Conservation (phyloP, 1,140 invertebrate species). For the Drosophila lacteicornis region DNA sequence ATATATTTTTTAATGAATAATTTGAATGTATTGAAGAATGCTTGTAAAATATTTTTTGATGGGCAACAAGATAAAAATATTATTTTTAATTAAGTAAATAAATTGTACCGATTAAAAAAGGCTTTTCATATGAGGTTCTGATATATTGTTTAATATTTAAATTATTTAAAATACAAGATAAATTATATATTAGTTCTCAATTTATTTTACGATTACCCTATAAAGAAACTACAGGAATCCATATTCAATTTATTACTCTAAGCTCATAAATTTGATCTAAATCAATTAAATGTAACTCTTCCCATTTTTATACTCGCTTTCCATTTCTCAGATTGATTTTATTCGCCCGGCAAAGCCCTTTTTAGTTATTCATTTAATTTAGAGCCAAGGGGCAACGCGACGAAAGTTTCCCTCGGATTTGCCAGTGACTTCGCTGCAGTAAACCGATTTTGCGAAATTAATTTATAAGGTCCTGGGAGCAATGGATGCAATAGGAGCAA, state of each 20-base stretch:
- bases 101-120: too few species aligned
- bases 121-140: too few species aligned
- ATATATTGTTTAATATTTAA: too few species aligned
- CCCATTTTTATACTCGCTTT: conserved; percentile 2
- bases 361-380: conserved; percentile 50
- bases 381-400: not conserved
- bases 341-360: conserved; percentile 14
- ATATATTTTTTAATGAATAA: not conserved
- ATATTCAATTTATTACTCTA: not conserved
- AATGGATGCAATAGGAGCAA: conserved; percentile 49
- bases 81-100: too few species aligned
- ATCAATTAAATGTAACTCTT: not conserved
- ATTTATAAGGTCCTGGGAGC: conserved; percentile 67
- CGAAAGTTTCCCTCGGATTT: conserved; percentile 3
- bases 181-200: too few species aligned
- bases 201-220: too few species aligned
- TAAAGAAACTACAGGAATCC: too few species aligned
- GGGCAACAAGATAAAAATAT: too few species aligned
- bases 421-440: conserved; percentile 40
- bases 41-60: too few species aligned
- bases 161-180: too few species aligned
- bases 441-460: conserved; percentile 73
- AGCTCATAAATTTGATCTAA: not conserved
- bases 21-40: too few species aligned
- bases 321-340: conserved; percentile 5